phyloP scores from a whole-genome alignment of 2,113 vertebrate species.

The Passer montanus region DNA sequence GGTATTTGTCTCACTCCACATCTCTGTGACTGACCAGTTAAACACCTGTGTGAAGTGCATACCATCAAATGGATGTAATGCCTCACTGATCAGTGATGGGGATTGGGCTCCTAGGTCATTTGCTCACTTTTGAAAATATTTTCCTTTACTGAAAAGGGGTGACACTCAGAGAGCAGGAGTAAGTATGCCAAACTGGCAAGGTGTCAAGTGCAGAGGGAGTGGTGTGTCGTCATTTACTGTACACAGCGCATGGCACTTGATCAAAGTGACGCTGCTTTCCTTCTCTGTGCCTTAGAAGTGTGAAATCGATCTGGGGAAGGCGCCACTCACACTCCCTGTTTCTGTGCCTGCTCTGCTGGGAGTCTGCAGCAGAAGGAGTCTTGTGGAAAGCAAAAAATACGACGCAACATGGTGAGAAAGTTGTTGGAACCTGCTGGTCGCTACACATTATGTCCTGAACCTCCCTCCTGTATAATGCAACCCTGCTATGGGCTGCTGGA shows the following conservation, averaged over 20 bases:
- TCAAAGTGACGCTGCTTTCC: background rate
- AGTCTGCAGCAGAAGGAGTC: slow-evolving; percentile 14
- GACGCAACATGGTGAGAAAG: background rate
- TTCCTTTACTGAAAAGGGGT: background rate
- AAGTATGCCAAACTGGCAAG: background rate
- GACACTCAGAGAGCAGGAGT: background rate
- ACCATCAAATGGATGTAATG: background rate
- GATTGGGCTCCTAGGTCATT: background rate
- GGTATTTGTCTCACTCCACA: background rate
- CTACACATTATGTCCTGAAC: background rate
- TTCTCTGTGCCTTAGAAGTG: slow-evolving; percentile 12
- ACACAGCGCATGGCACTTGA: background rate
- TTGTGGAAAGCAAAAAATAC: background rate
- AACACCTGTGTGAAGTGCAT: background rate
- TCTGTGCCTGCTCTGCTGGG: background rate
- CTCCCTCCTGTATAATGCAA: background rate
- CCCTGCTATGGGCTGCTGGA: background rate
- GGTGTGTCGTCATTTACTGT: background rate
- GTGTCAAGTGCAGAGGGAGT: background rate
- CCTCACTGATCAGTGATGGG: background rate
- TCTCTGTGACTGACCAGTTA: background rate
- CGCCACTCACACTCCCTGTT: background rate
- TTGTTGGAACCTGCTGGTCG: background rate
- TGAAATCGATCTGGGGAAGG: slow-evolving; percentile 31
- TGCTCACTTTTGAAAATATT: background rate